Conservation (phyloP, 1,140 invertebrate genomes). For the Thalassaphorura encarpata region DNA sequence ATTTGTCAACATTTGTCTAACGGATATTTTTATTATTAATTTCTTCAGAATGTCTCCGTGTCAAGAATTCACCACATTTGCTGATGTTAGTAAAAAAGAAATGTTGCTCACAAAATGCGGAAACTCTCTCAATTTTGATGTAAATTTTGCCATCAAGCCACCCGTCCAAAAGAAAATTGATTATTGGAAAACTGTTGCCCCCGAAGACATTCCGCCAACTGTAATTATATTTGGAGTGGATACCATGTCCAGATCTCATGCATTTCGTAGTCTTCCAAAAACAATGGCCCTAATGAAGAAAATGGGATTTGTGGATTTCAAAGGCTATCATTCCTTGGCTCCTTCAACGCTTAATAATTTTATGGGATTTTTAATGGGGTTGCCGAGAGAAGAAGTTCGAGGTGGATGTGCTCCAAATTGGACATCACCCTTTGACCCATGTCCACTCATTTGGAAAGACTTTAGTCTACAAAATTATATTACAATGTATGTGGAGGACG, state of each 20-base stretch:
- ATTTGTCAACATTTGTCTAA: too few relatives aligned
- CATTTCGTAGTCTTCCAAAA: neutral
- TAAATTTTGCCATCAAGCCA: neutral
- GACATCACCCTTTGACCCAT: slow-evolving; percentile 33
- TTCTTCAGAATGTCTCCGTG: too few relatives aligned
- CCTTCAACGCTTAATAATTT: slow-evolving; percentile 4
- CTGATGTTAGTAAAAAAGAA: too few relatives aligned
- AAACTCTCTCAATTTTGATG: neutral
- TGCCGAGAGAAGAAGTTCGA: neutral
- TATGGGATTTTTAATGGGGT: slow-evolving; percentile 1
- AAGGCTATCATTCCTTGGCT: slow-evolving; percentile 5
- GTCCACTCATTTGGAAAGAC: slow-evolving; percentile 38
- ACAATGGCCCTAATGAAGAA: neutral
- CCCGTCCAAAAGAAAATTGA: neutral
- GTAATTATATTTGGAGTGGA: neutral
- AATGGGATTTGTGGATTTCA: neutral
- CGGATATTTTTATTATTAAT: too few relatives aligned
- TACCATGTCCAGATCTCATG: neutral
- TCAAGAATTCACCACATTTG: too few relatives aligned
- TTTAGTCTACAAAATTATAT: slow-evolving; percentile 35
- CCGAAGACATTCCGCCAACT: neutral
- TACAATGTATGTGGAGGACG: slow-evolving; percentile 38
- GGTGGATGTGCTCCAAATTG: neutral
- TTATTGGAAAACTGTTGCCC: neutral
- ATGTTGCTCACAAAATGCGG: too few relatives aligned